Evolutionary conservation across 2,113 vertebrate species (phyloP), one percentile per base, ranked within the genome.

Genomic region (Noctilio leporinus): DNA sequence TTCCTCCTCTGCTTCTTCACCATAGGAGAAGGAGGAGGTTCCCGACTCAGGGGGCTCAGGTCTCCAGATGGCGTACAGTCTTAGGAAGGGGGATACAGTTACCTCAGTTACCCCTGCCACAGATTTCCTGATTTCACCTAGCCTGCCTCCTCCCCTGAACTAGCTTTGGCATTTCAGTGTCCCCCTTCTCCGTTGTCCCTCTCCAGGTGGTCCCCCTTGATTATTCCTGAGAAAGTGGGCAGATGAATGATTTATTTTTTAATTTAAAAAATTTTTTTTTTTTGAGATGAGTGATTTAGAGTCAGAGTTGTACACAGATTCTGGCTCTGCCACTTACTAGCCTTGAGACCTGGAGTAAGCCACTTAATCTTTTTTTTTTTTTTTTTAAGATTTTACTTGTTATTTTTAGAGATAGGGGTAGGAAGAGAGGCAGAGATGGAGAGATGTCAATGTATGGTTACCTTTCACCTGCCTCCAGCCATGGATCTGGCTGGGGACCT

Each of bases 1-100:
- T 99, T 99, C 98, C 99, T 98, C 33, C 99, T 97, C 97, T 99
- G 99, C 97, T 99, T 99, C 98, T 99, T 99, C 20, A 98, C 98
- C 99, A 99, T 98, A 4, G 99, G 99, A 3, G 99, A 99, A 0
- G 99, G 99, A 1, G 98, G 96, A 0, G 98, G 97, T 30, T 99
- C 99, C 0, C 97, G 97, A 47, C 98, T 97, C 91, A 99, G 96
- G 0, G 98, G 98, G 96, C 98, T 98, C 80, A 97, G 95, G 88
- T 97, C 97, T 97, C 97, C 97, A 73, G 97, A 97, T 95, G 98
- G 98, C 97, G 96, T 95, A 89, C 97, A 97, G 78, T 98, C 98
- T 98, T 96, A 95, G 93, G 89, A 81, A 94, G 62, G 82, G 88
- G 82, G 69, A 94, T 75, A 97, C 33, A 91, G 89, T 78, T 95